A percentile compares a stretch with the other conserved stretches of the same genome.
phyloP scores from a whole-genome alignment of 2,888 invertebrate species.

The Bugulina stolonifera region DNA sequence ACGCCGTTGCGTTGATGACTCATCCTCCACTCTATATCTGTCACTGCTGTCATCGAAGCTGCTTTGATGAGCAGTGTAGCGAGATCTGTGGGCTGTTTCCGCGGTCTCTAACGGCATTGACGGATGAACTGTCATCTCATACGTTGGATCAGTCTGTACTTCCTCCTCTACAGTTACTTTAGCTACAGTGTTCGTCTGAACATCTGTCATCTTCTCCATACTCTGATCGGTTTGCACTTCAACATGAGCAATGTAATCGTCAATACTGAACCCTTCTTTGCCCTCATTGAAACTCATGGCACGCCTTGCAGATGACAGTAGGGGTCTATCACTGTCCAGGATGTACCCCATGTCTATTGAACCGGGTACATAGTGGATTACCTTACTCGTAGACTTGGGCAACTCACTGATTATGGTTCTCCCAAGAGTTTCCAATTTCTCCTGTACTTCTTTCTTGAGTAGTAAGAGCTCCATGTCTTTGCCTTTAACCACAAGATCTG shows the following conservation, averaged over 20 bases:
- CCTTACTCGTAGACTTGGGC: conserved; percentile 44
- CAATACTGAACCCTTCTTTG: neutral
- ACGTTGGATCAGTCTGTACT: neutral
- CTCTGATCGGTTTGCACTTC: conserved; percentile 27
- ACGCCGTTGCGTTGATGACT: neutral
- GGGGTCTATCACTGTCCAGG: conserved; percentile 43
- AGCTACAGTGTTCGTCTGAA: neutral
- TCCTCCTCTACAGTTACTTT: neutral
- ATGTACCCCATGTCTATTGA: conserved; percentile 46
- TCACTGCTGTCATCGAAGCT: neutral
- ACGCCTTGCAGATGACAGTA: conserved; percentile 31
- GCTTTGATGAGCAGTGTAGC: conserved; percentile 8
- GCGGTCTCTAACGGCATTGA: neutral
- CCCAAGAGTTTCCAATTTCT: conserved; percentile 46
- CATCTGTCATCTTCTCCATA: neutral
- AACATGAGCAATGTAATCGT: conserved; percentile 1
- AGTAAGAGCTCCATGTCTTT: conserved; percentile 53
- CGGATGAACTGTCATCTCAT: neutral
- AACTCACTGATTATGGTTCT: conserved; percentile 45
- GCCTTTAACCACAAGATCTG: conserved; percentile 52
- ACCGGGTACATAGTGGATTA: conserved; percentile 46
- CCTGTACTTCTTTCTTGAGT: conserved; percentile 52
- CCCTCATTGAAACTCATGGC: conserved; percentile 26
- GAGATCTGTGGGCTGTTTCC: neutral
- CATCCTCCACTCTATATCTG: neutral